Conservation (phyloP, 2,797 vertebrate species). For the Sebastes oblongus region DNA sequence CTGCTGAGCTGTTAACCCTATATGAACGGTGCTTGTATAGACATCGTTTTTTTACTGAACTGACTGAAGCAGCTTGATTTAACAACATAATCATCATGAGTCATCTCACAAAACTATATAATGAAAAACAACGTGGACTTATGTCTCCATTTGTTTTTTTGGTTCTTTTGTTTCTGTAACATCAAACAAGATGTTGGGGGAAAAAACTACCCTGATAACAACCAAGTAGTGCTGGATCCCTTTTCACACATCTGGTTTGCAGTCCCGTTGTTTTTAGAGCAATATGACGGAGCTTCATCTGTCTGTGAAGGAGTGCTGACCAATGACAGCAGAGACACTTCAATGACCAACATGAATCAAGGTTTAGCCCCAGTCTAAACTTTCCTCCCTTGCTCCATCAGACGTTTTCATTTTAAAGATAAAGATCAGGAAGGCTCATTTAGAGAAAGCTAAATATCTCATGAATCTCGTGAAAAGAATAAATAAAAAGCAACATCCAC, state of each 20-base stretch:
- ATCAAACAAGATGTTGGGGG: neutral
- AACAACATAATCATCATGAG: neutral
- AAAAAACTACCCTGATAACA: neutral
- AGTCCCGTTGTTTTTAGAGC: neutral
- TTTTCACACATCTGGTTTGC: constrained; percentile 36
- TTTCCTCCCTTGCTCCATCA: constrained; percentile 1
- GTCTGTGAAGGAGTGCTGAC: neutral
- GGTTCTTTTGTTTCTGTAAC: neutral
- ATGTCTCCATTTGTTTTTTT: neutral
- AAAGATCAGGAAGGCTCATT: neutral
- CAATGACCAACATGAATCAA: constrained; percentile 2
- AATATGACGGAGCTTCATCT: neutral
- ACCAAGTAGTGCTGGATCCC: neutral
- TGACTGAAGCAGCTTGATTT: neutral
- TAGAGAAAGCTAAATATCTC: neutral
- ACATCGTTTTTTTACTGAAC: too few species aligned
- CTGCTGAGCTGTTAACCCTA: too few species aligned
- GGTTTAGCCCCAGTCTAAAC: neutral
- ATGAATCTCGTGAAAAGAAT: neutral
- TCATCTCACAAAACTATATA: neutral
- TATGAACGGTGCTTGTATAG: too few species aligned
- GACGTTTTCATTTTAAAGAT: constrained; percentile 3
- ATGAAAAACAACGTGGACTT: neutral
- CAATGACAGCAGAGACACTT: neutral
- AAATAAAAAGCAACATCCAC: neutral